Conservation (phyloP, 1,140 invertebrate species). For the Drosophila orena region DNA sequence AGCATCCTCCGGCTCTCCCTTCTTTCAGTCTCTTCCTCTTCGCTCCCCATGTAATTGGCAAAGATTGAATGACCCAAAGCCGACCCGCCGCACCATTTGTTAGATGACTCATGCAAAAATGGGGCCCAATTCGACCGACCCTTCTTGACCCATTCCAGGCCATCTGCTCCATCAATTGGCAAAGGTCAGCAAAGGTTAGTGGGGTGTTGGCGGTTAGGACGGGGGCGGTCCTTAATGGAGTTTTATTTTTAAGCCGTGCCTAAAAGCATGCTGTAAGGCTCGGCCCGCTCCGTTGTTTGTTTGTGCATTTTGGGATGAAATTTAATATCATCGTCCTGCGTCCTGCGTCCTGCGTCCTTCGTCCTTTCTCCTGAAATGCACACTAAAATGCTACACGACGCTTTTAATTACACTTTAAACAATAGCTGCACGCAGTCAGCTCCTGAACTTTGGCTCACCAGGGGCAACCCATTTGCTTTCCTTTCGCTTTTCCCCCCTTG, state of each 20-base stretch:
- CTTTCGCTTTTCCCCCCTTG: slow-evolving; percentile 17
- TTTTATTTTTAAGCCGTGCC: slow-evolving; percentile 60
- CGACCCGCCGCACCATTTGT: slow-evolving; percentile 61
- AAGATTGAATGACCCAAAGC: slow-evolving; percentile 50
- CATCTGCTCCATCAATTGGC: slow-evolving; percentile 54
- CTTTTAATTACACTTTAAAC: slow-evolving; percentile 82
- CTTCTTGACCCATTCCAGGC: slow-evolving; percentile 10
- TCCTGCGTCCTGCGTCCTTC: slow-evolving; percentile 13
- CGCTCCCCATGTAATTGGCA: slow-evolving; percentile 41
- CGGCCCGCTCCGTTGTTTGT: slow-evolving; percentile 18
- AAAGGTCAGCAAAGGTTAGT: slow-evolving; percentile 72
- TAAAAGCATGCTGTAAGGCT: slow-evolving; percentile 36
- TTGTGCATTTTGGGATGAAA: slow-evolving; percentile 44
- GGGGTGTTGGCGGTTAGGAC: neutral
- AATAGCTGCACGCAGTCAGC: slow-evolving; percentile 56
- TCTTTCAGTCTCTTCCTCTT: no score
- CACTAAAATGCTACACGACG: slow-evolving; percentile 77
- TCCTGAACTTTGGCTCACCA: slow-evolving; percentile 1
- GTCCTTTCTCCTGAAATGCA: slow-evolving; percentile 34
- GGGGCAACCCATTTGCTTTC: slow-evolving; percentile 37
- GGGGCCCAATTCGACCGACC: slow-evolving; percentile 1
- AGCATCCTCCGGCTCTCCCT: slow-evolving; percentile 27
- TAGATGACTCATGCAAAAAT: slow-evolving; percentile 75
- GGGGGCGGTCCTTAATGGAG: slow-evolving; percentile 40
- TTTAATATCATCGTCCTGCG: slow-evolving; percentile 67